A percentile compares a stretch with the other conserved stretches of the same genome.
Evolutionary conservation across 2,113 vertebrate genomes (phyloP).

Genomic region (Crotalus tigris): DNA sequence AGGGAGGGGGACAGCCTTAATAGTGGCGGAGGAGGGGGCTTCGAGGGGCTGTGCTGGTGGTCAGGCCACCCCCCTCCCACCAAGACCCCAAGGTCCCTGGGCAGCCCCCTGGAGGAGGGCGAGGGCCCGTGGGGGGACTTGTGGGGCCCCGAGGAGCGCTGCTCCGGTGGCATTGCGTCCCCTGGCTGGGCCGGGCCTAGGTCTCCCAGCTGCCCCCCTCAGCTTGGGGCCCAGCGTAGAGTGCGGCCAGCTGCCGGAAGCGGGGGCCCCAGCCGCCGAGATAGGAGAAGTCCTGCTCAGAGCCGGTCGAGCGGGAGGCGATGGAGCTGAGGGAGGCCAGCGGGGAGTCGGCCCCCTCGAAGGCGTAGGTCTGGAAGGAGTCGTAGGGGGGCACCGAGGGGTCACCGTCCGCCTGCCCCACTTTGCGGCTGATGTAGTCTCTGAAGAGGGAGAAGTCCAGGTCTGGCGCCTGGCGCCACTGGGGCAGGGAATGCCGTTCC

Average conservation of each 20-base stretch:
- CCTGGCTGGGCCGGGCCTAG: constrained; percentile 68
- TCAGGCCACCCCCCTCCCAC: not conserved
- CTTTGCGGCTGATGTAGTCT: constrained; percentile 95
- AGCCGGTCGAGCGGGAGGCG: constrained; percentile 87
- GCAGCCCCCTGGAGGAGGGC: too few species aligned
- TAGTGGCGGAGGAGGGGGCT: constrained; percentile 1
- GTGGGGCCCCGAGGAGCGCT: fast-evolving
- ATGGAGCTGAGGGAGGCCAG: constrained; percentile 94
- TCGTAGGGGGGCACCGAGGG: constrained; percentile 94
- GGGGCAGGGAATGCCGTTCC: constrained; percentile 82
- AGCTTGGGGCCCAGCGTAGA: constrained; percentile 76
- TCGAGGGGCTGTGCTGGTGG: fast-evolving
- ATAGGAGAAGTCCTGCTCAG: constrained; percentile 96
- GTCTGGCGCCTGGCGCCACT: constrained; percentile 79
- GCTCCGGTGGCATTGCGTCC: fast-evolving
- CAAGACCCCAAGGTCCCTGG: not conserved
- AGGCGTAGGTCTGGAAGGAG: constrained; percentile 98
- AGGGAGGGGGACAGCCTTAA: constrained; percentile 9
- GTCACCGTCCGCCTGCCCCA: constrained; percentile 93
- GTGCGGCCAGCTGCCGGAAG: constrained; percentile 91
- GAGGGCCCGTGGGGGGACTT: fast-evolving
- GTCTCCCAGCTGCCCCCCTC: constrained; percentile 72
- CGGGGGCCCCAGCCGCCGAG: constrained; percentile 92
- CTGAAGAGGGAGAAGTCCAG: constrained; percentile 92
- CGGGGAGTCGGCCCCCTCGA: constrained; percentile 88